Conservation (phyloP, 92 coral and sea anemone genomes). For the Ricordea florida region DNA sequence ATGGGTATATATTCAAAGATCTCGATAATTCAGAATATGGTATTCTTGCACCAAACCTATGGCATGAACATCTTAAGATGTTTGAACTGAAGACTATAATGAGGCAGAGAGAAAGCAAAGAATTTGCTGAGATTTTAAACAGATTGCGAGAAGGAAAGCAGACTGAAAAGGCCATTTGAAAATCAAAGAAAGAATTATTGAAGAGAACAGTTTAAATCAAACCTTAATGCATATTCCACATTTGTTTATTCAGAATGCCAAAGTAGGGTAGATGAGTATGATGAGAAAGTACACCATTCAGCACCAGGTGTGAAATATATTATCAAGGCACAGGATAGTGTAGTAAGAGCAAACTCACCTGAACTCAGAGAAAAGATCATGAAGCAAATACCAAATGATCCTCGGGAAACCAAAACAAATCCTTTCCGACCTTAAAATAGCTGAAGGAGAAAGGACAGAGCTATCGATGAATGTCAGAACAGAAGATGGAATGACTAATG, state of each 20-base stretch:
- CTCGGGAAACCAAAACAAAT: constrained; percentile 64
- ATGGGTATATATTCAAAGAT: constrained; percentile 20
- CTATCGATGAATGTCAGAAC: constrained; percentile 24
- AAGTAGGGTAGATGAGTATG: constrained; percentile 39
- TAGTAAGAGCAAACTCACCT: constrained; percentile 8
- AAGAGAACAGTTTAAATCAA: background rate
- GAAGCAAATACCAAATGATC: constrained; percentile 44
- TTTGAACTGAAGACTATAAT: constrained; percentile 17
- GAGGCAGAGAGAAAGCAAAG: constrained; percentile 49
- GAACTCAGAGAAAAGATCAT: constrained; percentile 39
- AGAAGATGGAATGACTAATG: constrained; percentile 29
- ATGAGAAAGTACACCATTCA: background rate
- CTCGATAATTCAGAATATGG: constrained; percentile 18
- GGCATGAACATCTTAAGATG: constrained; percentile 32
- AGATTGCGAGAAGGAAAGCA: constrained; percentile 48
- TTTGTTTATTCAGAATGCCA: constrained; percentile 14
- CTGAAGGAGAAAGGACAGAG: constrained; percentile 32
- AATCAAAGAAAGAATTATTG: constrained; percentile 26
- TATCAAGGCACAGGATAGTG: constrained; percentile 43
- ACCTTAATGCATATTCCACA: constrained; percentile 8
- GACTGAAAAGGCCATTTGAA: constrained; percentile 24
- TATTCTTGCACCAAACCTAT: constrained; percentile 32
- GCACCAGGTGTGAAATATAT: constrained; percentile 10
- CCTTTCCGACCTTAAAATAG: constrained; percentile 13
- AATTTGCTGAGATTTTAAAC: constrained; percentile 31